phyloP scores from a whole-genome alignment of 2,797 vertebrate species.

The Sylvia borin region DNA sequence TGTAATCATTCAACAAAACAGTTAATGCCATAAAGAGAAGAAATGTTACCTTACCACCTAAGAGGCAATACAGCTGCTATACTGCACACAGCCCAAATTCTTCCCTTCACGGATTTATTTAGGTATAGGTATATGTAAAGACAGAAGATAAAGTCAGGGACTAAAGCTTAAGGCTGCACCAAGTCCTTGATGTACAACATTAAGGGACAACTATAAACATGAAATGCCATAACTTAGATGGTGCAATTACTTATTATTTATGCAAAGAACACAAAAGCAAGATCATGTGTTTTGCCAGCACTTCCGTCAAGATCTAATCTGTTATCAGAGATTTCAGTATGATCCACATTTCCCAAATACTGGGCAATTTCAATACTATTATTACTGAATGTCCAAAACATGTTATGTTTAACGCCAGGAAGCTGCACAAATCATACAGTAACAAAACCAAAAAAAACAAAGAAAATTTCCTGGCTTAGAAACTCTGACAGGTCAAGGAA shows the following conservation, averaged over 20 bases:
- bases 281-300: neutral
- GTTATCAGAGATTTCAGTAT: neutral
- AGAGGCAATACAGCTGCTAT: neutral
- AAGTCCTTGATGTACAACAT: neutral
- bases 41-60: neutral
- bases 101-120: neutral
- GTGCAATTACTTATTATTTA: neutral
- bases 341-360: neutral
- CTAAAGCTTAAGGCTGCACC: neutral
- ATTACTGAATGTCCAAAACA: neutral
- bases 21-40: neutral
- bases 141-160: neutral
- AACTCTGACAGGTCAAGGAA: neutral
- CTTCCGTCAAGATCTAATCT: neutral
- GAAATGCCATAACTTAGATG: neutral
- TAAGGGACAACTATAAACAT: neutral
- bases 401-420: neutral
- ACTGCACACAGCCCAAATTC: neutral
- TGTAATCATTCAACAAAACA: neutral
- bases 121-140: neutral
- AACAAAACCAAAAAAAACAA: neutral
- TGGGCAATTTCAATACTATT: neutral
- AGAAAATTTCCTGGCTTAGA: neutral
- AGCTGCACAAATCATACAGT: neutral
- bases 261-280: neutral